Percentiles rank a stretch among this genome's conserved stretches.
Evolutionary conservation across 2,888 invertebrate species (phyloP).

Genomic region (Mimachlamys varia): DNA sequence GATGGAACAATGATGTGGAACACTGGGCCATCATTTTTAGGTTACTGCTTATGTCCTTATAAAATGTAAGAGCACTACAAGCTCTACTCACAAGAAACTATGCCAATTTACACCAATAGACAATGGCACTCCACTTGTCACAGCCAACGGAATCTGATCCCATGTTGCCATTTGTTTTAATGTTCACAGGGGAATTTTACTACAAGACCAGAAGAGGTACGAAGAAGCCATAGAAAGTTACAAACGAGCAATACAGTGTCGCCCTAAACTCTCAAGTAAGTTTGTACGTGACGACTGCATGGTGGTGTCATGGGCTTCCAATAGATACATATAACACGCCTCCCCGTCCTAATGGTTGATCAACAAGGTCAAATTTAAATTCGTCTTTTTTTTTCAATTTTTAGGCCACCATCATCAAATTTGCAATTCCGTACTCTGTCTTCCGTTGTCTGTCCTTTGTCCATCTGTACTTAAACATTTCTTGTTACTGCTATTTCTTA

Average conservation of each 20-base stretch:
- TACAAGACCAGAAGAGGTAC: conserved; percentile 93
- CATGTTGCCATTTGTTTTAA: conserved; percentile 35
- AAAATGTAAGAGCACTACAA: not conserved
- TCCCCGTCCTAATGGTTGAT: not conserved
- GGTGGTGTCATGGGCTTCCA: not conserved
- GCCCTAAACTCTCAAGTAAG: conserved; percentile 97
- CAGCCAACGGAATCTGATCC: not conserved
- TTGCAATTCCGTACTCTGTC: not conserved
- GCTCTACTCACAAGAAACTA: not conserved
- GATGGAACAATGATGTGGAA: not conserved
- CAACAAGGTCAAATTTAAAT: not conserved
- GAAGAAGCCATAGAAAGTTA: conserved; percentile 95
- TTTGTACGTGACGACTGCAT: conserved; percentile 44
- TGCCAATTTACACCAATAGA: not conserved
- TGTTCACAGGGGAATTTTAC: conserved; percentile 92
- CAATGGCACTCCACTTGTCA: not conserved
- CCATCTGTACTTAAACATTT: too few species aligned
- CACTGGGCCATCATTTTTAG: not conserved
- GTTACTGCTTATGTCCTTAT: not conserved
- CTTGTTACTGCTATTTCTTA: not conserved
- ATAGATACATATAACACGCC: not conserved
- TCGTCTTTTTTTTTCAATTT: too few species aligned
- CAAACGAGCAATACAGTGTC: conserved; percentile 94
- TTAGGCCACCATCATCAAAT: too few species aligned
- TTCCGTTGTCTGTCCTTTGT: not conserved